Evolutionary conservation across 1,140 invertebrate species (phyloP).

Genomic region (Antheraea mylitta): DNA sequence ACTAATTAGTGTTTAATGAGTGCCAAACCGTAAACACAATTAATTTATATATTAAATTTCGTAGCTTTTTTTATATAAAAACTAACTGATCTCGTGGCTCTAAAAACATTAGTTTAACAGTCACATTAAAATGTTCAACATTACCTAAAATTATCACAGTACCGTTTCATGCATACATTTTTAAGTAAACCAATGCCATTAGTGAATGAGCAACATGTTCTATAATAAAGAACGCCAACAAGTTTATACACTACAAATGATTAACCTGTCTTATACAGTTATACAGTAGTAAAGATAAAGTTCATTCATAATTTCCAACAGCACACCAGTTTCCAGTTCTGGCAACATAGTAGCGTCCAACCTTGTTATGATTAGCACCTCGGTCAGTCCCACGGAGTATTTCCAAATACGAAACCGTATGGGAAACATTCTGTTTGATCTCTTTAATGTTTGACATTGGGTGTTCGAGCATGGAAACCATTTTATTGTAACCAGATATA

Average conservation of each 20-base stretch:
- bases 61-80: too few species aligned
- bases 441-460: conserved; percentile 31
- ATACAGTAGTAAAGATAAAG: not conserved
- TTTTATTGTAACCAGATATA: conserved; percentile 15
- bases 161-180: too few species aligned
- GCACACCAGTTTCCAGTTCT: conserved; percentile 1
- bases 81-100: too few species aligned
- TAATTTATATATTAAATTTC: too few species aligned
- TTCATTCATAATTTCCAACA: conserved; percentile 23
- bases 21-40: too few species aligned
- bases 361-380: conserved; percentile 67
- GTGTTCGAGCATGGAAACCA: conserved; percentile 16
- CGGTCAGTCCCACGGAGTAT: conserved; percentile 50
- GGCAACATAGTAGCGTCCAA: conserved; percentile 20
- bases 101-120: too few species aligned
- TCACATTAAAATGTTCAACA: too few species aligned
- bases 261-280: not conserved
- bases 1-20: too few species aligned
- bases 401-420: conserved; percentile 50
- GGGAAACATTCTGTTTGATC: conserved; percentile 49
- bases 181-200: too few species aligned
- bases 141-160: too few species aligned
- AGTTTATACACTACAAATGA: not conserved
- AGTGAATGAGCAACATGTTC: too few species aligned
- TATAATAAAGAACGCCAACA: too few species aligned